Base-by-base conservation (phyloP, 2,888 invertebrate genomes). In the Leptinotarsa haldemani region DNA sequence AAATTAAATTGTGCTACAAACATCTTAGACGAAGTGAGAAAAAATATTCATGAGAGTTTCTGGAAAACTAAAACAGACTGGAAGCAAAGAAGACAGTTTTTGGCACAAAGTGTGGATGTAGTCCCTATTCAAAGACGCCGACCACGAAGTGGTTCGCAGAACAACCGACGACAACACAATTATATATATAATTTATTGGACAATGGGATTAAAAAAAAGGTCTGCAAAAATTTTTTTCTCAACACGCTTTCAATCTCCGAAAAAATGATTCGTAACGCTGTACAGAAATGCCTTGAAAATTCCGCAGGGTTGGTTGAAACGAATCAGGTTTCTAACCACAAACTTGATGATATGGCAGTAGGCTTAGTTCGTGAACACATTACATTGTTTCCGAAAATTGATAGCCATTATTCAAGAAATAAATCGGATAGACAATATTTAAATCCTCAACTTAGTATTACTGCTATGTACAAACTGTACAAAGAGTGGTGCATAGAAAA, bases 71-170 rank as follows among this genome's bases (percentile, higher is more conserved):
- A 48, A 48, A 48, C 48, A 48, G 48, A 48, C 48, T 48, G 48
- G 12, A 48, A 48, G 48, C 48, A 48, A 48, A 48, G 48, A 48
- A 13, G 48, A 13, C 50, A 50, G 50, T 50, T 50, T 50, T 50
- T 50, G 50, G 50, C 50, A 15, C 50, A 50, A 50, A 50, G 50
- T 50, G 50, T 50, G 50, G 50, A 50, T 50, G 50, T 50, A 50
- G 50, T 50, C 50, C 50, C 50, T 50, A 50, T 50, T 50, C 50
- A 50, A 50, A 50, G 50, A 50, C 50, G 13, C 15, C 50, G 50
- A 50, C 13, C 50, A 50, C 50, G 50, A 50, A 48, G 48, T 48
- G 48, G 48, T 48, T 48, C 48, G 48, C 50, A 50, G 15, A 13
- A 48, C 48, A 48, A 48, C 22, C 15, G 48, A 48, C 15, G 12